A percentile compares a stretch with the other conserved stretches of the same genome.
phyloP scores from a whole-genome alignment of 2,888 invertebrate species.

The Seladonia tumulorum region DNA sequence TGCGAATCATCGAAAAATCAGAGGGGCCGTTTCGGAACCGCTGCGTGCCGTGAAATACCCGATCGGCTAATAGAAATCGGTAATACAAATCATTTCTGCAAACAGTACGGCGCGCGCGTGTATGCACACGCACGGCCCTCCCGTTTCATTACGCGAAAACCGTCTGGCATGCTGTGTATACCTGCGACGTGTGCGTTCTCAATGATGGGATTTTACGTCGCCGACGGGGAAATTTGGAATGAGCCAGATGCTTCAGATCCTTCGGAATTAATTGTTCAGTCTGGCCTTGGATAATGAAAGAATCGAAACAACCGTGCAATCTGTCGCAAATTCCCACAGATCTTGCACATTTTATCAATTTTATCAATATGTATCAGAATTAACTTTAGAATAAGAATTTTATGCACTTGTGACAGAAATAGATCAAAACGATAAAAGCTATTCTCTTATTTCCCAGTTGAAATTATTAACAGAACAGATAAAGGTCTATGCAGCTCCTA shows the following conservation, averaged over 20 bases:
- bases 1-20: slow-evolving; percentile 42
- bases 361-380: no score
- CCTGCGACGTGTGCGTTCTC: slow-evolving; percentile 40
- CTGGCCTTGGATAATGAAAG: neutral
- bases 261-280: neutral
- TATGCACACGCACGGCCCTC: slow-evolving; percentile 43
- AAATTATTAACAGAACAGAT: no score
- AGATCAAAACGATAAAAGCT: no score
- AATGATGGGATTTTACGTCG: neutral
- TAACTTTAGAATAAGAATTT: no score
- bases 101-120: slow-evolving; percentile 25
- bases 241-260: neutral
- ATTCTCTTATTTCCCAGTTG: no score
- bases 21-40: slow-evolving; percentile 14
- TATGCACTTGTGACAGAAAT: neutral
- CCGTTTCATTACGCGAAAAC: slow-evolving; percentile 46
- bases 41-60: slow-evolving; percentile 24
- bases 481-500: no score
- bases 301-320: neutral
- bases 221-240: neutral
- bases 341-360: no score
- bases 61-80: neutral
- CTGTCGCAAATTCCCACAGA: neutral
- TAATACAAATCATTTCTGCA: slow-evolving; percentile 48
- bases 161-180: slow-evolving; percentile 16